Percentiles rank a stretch among this genome's conserved stretches.
These are phyloP conservation scores for Tetranychus urticae DNA, from an alignment of 1,140 invertebrate genomes.

Conservation along the genomic window DNA sequence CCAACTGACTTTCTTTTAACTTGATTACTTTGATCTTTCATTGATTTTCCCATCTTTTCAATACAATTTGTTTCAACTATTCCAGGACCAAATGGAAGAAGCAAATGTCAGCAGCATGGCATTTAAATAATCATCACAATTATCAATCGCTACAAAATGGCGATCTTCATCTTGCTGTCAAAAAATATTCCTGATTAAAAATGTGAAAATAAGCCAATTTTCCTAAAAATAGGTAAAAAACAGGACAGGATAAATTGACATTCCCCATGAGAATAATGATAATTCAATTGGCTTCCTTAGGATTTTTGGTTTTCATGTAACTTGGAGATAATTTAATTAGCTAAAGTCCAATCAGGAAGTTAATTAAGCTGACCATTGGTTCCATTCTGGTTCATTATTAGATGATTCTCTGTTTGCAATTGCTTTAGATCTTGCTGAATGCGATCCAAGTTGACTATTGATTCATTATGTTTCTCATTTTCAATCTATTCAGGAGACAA, in stretches of 20 bases:
- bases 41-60: too few relatives aligned
- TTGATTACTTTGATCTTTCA: too few relatives aligned
- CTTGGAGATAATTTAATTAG: too few relatives aligned
- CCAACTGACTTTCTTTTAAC: too few relatives aligned
- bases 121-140: not conserved
- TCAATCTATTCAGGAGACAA: not conserved
- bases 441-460: not conserved
- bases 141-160: not conserved
- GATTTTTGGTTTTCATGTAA: too few relatives aligned
- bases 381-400: not conserved
- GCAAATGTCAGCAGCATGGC: not conserved
- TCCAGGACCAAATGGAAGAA: not conserved
- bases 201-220: not conserved
- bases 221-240: too few relatives aligned
- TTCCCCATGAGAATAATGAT: too few relatives aligned
- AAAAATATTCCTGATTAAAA: not conserved
- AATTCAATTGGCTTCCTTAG: too few relatives aligned
- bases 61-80: not conserved
- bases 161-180: not conserved
- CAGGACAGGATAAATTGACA: too few relatives aligned
- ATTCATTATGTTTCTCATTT: not conserved
- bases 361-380: not conserved
- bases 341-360: too few relatives aligned
- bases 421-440: not conserved
- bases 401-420: not conserved